Percentiles rank a stretch among this genome's conserved stretches.
Evolutionary conservation across 53 echinoderm and acorn worm species (phyloP).

Genomic region (Echinometra lucunter): DNA sequence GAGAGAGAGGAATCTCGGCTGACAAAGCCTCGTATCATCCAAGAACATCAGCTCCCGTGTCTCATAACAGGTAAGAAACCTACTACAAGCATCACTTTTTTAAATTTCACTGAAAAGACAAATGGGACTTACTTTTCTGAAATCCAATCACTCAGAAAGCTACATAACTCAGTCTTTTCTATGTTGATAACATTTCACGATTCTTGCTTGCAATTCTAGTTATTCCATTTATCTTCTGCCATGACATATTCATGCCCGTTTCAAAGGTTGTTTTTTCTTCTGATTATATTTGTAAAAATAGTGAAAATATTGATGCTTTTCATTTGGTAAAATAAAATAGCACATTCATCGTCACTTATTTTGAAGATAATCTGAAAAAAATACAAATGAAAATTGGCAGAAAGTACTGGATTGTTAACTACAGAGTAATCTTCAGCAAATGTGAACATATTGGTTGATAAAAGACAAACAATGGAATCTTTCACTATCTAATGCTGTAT

Average conservation of each 20-base stretch:
- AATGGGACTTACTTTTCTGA: background rate
- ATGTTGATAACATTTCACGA: background rate
- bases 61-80: conserved; percentile 49
- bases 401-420: background rate
- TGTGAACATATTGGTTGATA: background rate
- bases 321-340: background rate
- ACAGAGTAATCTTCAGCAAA: background rate
- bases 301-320: background rate
- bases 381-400: background rate
- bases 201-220: background rate
- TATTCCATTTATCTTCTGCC: background rate
- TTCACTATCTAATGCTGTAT: background rate
- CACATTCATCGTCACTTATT: background rate
- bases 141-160: background rate
- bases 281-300: background rate
- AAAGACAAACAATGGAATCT: background rate
- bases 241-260: background rate
- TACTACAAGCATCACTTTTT: background rate
- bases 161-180: background rate
- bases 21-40: conserved; percentile 47
- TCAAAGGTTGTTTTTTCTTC: no score
- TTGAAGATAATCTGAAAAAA: background rate
- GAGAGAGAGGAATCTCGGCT: conserved; percentile 52
- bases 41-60: background rate
- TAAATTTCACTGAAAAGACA: background rate